Percentiles rank a stretch among this genome's conserved stretches.
phyloP scores from a whole-genome alignment of 2,113 vertebrate species.

The Natator depressus region DNA sequence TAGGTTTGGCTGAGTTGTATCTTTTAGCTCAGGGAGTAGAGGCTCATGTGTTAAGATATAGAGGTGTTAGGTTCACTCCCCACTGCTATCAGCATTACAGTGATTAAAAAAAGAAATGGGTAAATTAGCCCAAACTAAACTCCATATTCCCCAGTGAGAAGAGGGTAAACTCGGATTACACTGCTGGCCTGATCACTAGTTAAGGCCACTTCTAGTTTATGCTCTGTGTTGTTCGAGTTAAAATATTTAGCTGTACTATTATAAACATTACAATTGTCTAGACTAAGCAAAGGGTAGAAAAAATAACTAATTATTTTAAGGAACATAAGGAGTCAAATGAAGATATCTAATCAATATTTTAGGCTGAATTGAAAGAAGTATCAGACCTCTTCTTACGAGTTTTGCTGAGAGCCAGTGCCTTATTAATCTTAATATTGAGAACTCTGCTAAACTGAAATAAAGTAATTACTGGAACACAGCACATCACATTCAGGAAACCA shows the following conservation, averaged over 20 bases:
- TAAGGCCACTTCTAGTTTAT: conserved; percentile 29
- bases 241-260: background rate
- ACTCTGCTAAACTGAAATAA: background rate
- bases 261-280: background rate
- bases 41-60: background rate
- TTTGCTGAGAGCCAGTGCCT: conserved; percentile 3
- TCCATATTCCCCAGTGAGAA: background rate
- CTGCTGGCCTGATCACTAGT: background rate
- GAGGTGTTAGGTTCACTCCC: background rate
- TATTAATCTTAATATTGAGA: conserved; percentile 49
- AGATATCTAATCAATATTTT: conserved; percentile 32
- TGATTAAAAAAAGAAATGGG: background rate
- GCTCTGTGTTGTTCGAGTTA: conserved; percentile 9
- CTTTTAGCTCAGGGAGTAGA: background rate
- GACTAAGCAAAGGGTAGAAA: background rate
- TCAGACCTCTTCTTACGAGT: conserved; percentile 29
- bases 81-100: background rate
- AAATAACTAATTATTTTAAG: background rate
- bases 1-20: background rate
- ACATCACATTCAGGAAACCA: background rate
- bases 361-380: conserved; percentile 15
- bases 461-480: conserved; percentile 12
- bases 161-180: background rate
- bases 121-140: background rate
- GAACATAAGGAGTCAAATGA: conserved; percentile 11